phyloP scores from a whole-genome alignment of 2,888 invertebrate species.

The Crematogaster levior region DNA sequence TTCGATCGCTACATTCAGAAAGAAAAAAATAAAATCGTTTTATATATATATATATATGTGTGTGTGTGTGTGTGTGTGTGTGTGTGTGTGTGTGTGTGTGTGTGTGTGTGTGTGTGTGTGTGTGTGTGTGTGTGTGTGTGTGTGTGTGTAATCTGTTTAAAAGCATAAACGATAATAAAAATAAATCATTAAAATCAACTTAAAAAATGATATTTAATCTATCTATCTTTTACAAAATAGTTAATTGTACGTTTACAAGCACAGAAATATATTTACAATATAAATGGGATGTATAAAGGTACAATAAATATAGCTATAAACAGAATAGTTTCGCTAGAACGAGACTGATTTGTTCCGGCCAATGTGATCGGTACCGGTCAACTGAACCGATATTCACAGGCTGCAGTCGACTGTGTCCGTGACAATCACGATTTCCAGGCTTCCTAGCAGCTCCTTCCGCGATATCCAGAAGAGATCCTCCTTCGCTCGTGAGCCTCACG shows the following conservation, averaged over 20 bases:
- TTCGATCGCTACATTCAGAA: background rate
- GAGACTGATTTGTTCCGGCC: conserved; percentile 43
- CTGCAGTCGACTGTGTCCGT: conserved; percentile 33
- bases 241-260: background rate
- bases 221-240: background rate
- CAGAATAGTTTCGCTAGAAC: conserved; percentile 13
- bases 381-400: conserved; percentile 41
- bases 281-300: background rate
- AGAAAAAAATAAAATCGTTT: background rate
- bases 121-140: too few species aligned
- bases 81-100: too few species aligned
- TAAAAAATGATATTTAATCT: background rate
- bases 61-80: too few species aligned
- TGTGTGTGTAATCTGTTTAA: background rate
- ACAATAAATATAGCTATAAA: background rate
- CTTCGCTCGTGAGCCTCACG: conserved; percentile 37
- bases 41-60: too few species aligned
- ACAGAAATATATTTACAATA: background rate
- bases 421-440: conserved; percentile 50
- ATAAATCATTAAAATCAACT: background rate
- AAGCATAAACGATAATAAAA: background rate
- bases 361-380: conserved; percentile 37
- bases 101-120: too few species aligned
- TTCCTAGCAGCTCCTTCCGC: conserved; percentile 49
- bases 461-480: conserved; percentile 44